Evolutionary conservation across 2,888 invertebrate species (phyloP).

Genomic region (Patella depressa): DNA sequence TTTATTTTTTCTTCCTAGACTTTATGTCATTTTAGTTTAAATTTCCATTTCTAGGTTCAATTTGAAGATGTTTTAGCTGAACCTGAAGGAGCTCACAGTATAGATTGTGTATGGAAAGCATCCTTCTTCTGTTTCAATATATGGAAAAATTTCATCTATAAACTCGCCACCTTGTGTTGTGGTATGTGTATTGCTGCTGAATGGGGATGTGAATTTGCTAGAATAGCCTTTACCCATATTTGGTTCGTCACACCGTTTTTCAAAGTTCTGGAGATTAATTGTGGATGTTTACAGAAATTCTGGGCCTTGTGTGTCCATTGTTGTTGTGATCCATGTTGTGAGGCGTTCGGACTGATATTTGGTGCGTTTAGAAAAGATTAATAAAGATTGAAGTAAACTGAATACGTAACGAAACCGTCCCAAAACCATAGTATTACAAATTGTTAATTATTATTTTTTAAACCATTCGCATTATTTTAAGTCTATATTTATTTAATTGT

Average conservation of each 20-base stretch:
- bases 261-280: slow-evolving; percentile 77
- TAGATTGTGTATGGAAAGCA: slow-evolving; percentile 82
- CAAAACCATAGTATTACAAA: too few relatives aligned
- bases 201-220: slow-evolving; percentile 70
- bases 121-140: slow-evolving; percentile 77
- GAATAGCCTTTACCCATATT: slow-evolving; percentile 78
- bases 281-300: slow-evolving; percentile 48
- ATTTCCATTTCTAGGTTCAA: slow-evolving; percentile 39
- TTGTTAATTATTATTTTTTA: too few relatives aligned
- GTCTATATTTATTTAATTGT: too few relatives aligned
- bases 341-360: slow-evolving; percentile 48
- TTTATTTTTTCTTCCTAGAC: too few relatives aligned
- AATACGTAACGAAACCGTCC: too few relatives aligned
- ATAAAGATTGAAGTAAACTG: background rate
- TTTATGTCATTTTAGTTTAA: too few relatives aligned
- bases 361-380: slow-evolving; percentile 44
- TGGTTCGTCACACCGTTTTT: slow-evolving; percentile 82
- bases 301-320: slow-evolving; percentile 75
- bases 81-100: slow-evolving; percentile 59
- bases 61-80: slow-evolving; percentile 61
- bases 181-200: slow-evolving; percentile 80
- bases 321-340: slow-evolving; percentile 51
- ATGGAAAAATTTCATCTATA: slow-evolving; percentile 80
- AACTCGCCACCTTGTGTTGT: slow-evolving; percentile 78
- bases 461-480: too few relatives aligned